Conservation (phyloP, 2,797 vertebrate species). For the Oryzias sinensis region DNA sequence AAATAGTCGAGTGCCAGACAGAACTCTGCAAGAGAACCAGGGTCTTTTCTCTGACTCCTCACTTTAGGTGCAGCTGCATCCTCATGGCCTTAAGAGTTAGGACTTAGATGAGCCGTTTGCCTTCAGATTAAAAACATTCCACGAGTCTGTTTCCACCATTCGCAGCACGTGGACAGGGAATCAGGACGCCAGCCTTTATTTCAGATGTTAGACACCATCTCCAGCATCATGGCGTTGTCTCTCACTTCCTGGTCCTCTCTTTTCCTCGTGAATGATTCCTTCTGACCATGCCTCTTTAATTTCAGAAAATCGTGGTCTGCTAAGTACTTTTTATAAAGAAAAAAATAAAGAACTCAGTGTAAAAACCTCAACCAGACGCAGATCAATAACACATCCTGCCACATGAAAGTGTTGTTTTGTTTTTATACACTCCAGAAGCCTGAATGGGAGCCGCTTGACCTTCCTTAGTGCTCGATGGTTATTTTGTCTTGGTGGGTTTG, state of each 20-base stretch:
- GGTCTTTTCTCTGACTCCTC: conserved; percentile 15
- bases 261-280: conserved; percentile 33
- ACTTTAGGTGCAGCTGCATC: conserved; percentile 42
- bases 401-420: conserved; percentile 1
- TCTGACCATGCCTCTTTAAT: conserved; percentile 65
- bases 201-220: conserved; percentile 25
- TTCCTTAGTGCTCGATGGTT: conserved; percentile 24
- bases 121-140: conserved; percentile 41
- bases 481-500: conserved; percentile 34
- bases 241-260: conserved; percentile 8
- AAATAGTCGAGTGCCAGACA: conserved; percentile 21
- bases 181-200: conserved; percentile 34
- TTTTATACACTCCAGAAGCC: conserved; percentile 46
- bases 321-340: conserved; percentile 13
- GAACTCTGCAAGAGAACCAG: background rate
- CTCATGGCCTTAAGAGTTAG: conserved; percentile 68
- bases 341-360: conserved; percentile 11
- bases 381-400: conserved; percentile 22
- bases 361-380: conserved; percentile 20
- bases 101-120: conserved; percentile 55
- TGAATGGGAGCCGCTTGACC: conserved; percentile 17
- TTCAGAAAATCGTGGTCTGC: conserved; percentile 15
- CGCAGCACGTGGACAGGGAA: conserved; percentile 24
- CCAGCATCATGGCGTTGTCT: conserved; percentile 8
- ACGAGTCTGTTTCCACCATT: conserved; percentile 31